phyloP scores from a whole-genome alignment of 2,888 invertebrate genomes.

The Drosophila mimica region DNA sequence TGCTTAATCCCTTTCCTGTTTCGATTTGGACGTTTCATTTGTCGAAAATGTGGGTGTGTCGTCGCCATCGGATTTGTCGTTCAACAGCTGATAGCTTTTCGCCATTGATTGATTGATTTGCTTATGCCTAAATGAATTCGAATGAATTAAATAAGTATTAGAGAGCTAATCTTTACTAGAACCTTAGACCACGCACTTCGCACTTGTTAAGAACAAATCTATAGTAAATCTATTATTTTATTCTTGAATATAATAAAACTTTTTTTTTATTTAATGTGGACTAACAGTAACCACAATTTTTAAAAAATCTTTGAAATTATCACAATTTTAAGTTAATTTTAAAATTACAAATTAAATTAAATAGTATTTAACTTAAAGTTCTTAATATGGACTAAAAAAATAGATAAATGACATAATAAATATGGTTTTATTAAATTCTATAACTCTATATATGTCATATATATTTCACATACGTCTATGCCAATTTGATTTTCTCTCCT shows the following conservation, averaged over 20 bases:
- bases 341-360: background rate
- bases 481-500: background rate
- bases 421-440: background rate
- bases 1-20: background rate
- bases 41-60: slow-evolving; percentile 42
- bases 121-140: slow-evolving; percentile 52
- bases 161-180: background rate
- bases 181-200: background rate
- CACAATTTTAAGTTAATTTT: background rate
- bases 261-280: background rate
- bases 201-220: background rate
- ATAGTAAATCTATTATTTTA: background rate
- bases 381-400: background rate
- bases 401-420: background rate
- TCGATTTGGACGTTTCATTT: slow-evolving; percentile 22
- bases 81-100: slow-evolving; percentile 34
- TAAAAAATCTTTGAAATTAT: background rate
- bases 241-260: background rate
- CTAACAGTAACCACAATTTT: background rate
- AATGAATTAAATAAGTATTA: no score
- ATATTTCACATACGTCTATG: background rate
- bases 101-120: slow-evolving; percentile 68
- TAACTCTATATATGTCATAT: background rate
- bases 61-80: background rate
- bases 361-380: background rate